phyloP scores from a whole-genome alignment of 2,888 invertebrate species.

The Cantharis rufa region DNA sequence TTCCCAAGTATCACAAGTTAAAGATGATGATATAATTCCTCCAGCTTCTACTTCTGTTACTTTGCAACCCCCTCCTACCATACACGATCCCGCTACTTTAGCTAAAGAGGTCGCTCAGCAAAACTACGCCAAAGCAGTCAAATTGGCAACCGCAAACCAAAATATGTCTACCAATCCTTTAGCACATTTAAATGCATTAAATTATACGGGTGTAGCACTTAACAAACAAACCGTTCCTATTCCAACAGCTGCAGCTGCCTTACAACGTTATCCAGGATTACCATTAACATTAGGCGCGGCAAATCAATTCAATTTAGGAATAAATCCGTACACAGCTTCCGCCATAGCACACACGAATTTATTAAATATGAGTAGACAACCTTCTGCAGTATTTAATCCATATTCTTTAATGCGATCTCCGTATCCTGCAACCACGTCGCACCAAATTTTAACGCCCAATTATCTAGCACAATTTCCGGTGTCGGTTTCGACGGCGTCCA shows the following conservation, averaged over 20 bases:
- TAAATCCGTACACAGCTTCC: constrained; percentile 49
- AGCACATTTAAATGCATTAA: constrained; percentile 64
- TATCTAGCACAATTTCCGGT: constrained; percentile 50
- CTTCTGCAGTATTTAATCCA: constrained; percentile 54
- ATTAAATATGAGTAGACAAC: constrained; percentile 47
- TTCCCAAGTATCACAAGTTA: constrained; percentile 38
- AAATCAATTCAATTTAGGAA: constrained; percentile 39
- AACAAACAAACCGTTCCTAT: constrained; percentile 64
- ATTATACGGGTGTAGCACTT: constrained; percentile 72
- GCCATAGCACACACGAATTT: constrained; percentile 45
- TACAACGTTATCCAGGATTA: constrained; percentile 47
- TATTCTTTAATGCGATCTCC: constrained; percentile 56
- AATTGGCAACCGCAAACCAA: constrained; percentile 60
- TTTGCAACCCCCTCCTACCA: constrained; percentile 40
- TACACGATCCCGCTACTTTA: constrained; percentile 66
- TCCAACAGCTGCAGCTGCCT: constrained; percentile 49
- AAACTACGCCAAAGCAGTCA: constrained; percentile 77
- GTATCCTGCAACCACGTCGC: constrained; percentile 41
- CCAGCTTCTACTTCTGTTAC: constrained; percentile 37
- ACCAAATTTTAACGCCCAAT: constrained; percentile 57
- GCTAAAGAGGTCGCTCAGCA: constrained; percentile 85
- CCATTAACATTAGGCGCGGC: constrained; percentile 47
- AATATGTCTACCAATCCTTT: constrained; percentile 37
- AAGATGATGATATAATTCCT: constrained; percentile 30
- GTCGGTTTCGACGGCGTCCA: constrained; percentile 52